Evolutionary conservation across 2,797 vertebrate species (phyloP), one percentile per base, ranked within the genome.

Genomic region (Myripristis jacobus): DNA sequence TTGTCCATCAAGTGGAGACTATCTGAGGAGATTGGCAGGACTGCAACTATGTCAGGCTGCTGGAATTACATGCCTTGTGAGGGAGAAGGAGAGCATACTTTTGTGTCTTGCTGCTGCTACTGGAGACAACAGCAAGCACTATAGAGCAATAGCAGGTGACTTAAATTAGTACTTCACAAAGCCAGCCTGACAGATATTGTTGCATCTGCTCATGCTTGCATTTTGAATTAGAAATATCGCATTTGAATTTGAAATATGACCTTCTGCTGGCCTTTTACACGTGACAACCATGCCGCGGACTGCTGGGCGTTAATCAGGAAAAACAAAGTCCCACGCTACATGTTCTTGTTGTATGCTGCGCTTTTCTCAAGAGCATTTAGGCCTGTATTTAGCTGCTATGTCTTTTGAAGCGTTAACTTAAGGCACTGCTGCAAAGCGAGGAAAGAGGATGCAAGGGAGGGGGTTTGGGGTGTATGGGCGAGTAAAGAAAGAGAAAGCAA

Each of bases 31-130:
- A 83, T 69, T 75, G 86, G 77, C 81, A 80, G 71, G 70, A 86
- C 66, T 87, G 85, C 79, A 83, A 88, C 73, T 79, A 73, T 79
- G 82, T 75, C 79, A 80, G 62, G 48, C 84, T 78, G 55, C 63
- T 71, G 81, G 77, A 84, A 82, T 77, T 81, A 76, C 62, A 68
- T 58, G 55, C 52, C 69, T 75, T 70, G 67, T 59, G 52, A 47
- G 72, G 53, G 5, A 13, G 64, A 61, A 46, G 54, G 53, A 70
- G 52, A 31, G 29, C 4, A 7, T 31, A 2, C n/a, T n/a, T n/a
- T n/a, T n/a, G n/a, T n/a, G n/a, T n/a, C n/a, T n/a, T n/a, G n/a
- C n/a, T n/a, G n/a, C n/a, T n/a, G n/a, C n/a, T n/a, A 31, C 31
- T 16, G 43, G 15, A 44, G n/a, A 44, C n/a, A 16, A 44, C 43